Evolutionary conservation across 1,140 invertebrate species (phyloP).

Genomic region (Calliopsis andreniformis): DNA sequence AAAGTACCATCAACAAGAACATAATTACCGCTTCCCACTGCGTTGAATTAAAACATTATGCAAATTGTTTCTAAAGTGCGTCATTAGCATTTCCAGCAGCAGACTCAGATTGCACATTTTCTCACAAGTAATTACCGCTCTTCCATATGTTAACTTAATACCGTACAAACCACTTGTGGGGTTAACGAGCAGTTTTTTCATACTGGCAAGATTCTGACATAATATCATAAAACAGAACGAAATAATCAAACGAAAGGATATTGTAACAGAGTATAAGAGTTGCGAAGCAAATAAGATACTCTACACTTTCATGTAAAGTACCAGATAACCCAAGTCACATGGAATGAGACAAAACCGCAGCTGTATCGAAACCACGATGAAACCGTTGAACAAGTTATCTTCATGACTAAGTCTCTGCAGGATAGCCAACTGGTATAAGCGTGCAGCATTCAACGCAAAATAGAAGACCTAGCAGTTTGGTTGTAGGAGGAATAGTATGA

Average conservation of each 20-base stretch:
- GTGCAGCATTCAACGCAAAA: slow-evolving; percentile 8
- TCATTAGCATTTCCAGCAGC: background rate
- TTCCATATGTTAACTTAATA: background rate
- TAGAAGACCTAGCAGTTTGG: background rate
- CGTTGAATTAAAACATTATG: background rate
- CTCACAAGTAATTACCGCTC: slow-evolving; percentile 5
- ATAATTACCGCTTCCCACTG: background rate
- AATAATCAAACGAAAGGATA: too few species aligned
- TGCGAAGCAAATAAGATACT: background rate
- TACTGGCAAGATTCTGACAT: too few species aligned
- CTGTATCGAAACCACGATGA: slow-evolving; percentile 55
- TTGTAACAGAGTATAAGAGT: too few species aligned
- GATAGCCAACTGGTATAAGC: background rate
- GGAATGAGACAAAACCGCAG: background rate
- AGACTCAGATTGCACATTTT: background rate
- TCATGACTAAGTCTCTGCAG: slow-evolving; percentile 69
- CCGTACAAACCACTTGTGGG: too few species aligned
- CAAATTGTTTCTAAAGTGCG: slow-evolving; percentile 1
- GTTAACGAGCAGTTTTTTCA: background rate
- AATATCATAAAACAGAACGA: too few species aligned
- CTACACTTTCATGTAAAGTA: too few species aligned
- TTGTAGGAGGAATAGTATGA: slow-evolving; percentile 7
- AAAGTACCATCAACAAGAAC: background rate
- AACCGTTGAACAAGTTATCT: slow-evolving; percentile 65
- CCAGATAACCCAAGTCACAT: background rate